Evolutionary conservation across 2,113 vertebrate genomes (phyloP), one percentile per base, ranked within the genome.

Genomic region (Trematocara nigrifrons): DNA sequence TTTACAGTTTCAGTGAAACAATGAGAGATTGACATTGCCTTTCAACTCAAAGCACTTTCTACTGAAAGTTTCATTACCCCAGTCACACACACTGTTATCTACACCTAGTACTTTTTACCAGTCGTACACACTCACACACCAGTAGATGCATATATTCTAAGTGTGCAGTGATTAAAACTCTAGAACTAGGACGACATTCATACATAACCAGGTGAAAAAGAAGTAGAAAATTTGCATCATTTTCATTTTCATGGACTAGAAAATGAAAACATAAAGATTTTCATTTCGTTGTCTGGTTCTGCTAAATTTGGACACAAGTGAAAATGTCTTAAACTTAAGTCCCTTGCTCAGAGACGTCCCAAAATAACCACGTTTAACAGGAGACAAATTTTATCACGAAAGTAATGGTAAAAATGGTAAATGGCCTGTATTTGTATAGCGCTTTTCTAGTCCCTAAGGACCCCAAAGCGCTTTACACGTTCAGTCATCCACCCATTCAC

Each of bases 331-430:
- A 76, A 76, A 76, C 6, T 18, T 49, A 31, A 31, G 22, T 49
- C 45, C 15, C 15, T 5, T 1, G 26, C 13, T 33, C 26, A 49
- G 1, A 76, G 1, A 7, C 2, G 0, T 31, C 26, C 69, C 26
- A 76, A 51, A 76, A 1, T 33, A 31, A 1, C 1, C 71, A 12
- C 4, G 3, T 7, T n/a, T 18, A 76, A 76, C 13, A 29, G 45
- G 3, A 51, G 71, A 51, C 71, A 76, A 51, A 76, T 76, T 76
- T 49, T 29, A 76, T 76, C 45, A 51, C 10, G n/a, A 76, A 76
- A 31, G 26, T 51, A 76, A 51, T 22, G 22, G 22, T 22, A 22
- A 22, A 22, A 22, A 22, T 22, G 22, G 22, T 22, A 22, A 22
- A 22, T 22, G 22, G 22, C 22, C 22, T 22, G 22, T 22, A 22